Conservation (phyloP, 2,113 vertebrate species). For the Marcusenius ussheri region DNA sequence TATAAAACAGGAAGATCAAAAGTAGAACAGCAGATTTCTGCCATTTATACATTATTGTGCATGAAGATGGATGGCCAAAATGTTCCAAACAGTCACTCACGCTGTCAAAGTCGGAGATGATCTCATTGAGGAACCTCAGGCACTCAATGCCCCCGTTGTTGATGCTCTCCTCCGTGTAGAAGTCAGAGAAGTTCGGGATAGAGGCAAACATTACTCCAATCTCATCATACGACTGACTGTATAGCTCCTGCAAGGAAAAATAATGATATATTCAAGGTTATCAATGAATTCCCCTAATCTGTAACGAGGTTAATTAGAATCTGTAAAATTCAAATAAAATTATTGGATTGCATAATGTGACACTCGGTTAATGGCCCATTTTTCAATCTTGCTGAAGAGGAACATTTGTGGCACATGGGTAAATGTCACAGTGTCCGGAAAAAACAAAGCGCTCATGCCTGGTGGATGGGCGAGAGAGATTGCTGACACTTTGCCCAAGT, state of each 20-base stretch:
- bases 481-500: neutral
- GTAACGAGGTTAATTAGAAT: neutral
- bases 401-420: neutral
- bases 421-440: neutral
- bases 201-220: slow-evolving; percentile 95
- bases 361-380: neutral
- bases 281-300: neutral
- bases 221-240: slow-evolving; percentile 89
- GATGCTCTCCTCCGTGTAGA: slow-evolving; percentile 94
- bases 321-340: neutral
- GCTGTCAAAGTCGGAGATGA: slow-evolving; percentile 91
- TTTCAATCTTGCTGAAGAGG: neutral
- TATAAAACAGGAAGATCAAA: slow-evolving; percentile 34
- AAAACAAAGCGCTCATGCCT: neutral
- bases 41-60: too few relatives aligned
- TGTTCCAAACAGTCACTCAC: slow-evolving; percentile 56
- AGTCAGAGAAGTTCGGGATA: slow-evolving; percentile 92
- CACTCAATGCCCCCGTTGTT: slow-evolving; percentile 93
- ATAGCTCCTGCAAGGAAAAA: slow-evolving; percentile 71
- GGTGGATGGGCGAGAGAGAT: neutral
- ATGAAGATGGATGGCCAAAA: neutral
- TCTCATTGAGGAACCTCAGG: slow-evolving; percentile 91
- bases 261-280: neutral
- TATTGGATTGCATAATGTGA: neutral
- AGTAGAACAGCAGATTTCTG: neutral